Percentiles rank a stretch among this genome's conserved stretches.
Conservation (phyloP, 2,113 vertebrate genomes). For the Arizona elegans region DNA sequence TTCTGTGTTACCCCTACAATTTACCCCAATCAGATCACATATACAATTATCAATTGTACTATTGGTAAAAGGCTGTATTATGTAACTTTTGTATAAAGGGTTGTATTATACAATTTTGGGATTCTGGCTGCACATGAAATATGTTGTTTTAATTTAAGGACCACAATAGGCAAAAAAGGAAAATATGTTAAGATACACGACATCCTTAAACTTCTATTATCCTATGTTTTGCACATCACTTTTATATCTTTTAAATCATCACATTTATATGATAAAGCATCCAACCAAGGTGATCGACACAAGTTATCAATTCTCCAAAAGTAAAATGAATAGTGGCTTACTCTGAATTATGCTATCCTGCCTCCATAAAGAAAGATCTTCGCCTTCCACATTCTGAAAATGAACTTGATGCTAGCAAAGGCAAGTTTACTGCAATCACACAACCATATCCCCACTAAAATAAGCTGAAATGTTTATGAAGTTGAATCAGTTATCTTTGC, state of each 20-base stretch:
- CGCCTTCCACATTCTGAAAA: conserved; percentile 41
- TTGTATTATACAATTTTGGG: not conserved
- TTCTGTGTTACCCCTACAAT: not conserved
- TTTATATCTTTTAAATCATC: not conserved
- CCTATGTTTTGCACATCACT: not conserved
- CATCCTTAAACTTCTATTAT: not conserved
- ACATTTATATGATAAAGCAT: not conserved
- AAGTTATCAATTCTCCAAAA: not conserved
- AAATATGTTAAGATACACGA: not conserved
- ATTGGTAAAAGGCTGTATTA: not conserved
- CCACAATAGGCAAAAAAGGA: not conserved
- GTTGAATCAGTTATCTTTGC: not conserved
- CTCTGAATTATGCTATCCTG: not conserved
- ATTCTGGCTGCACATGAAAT: not conserved
- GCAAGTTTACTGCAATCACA: conserved; percentile 1
- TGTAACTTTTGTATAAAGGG: not conserved
- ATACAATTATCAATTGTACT: not conserved
- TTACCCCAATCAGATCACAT: not conserved
- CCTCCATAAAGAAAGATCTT: not conserved
- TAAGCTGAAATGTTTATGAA: not conserved
- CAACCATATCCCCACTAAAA: not conserved
- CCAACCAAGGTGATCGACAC: not conserved
- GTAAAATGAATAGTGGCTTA: not conserved
- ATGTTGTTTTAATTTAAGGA: not conserved
- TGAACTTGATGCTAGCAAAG: not conserved